These are phyloP conservation scores for Atrina japonica DNA, from an alignment of 2,888 invertebrate genomes.

Conservation along the genomic window DNA sequence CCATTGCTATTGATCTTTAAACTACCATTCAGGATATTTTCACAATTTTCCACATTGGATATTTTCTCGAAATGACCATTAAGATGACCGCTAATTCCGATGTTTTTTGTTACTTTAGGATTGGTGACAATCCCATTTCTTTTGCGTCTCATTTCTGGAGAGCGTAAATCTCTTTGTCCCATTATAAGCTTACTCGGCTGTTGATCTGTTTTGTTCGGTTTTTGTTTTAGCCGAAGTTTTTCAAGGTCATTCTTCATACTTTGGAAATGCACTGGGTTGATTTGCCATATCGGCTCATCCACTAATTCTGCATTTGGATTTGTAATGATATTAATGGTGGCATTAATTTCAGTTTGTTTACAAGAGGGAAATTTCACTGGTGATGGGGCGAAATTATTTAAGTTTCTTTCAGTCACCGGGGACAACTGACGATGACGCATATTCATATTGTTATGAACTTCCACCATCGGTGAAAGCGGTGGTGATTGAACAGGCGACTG, in stretches of 20 bases:
- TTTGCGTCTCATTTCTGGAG: constrained; percentile 77
- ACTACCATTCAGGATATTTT: constrained; percentile 50
- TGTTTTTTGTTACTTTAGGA: constrained; percentile 76
- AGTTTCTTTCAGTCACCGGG: constrained; percentile 55
- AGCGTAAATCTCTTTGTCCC: constrained; percentile 71
- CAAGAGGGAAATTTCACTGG: constrained; percentile 62
- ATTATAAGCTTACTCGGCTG: constrained; percentile 63
- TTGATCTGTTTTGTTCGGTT: constrained; percentile 56
- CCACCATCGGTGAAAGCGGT: constrained; percentile 86
- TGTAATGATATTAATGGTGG: constrained; percentile 74
- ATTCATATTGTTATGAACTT: constrained; percentile 52
- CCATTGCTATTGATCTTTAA: constrained; percentile 15
- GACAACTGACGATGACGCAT: constrained; percentile 40
- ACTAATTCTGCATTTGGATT: constrained; percentile 75
- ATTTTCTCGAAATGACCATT: constrained; percentile 33
- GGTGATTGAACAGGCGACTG: constrained; percentile 91
- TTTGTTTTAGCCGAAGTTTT: constrained; percentile 51
- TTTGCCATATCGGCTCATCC: constrained; percentile 77
- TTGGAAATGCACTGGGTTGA: constrained; percentile 67
- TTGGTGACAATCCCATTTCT: constrained; percentile 81
- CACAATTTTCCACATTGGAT: constrained; percentile 40
- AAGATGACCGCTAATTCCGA: constrained; percentile 59
- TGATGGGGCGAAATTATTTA: constrained; percentile 60
- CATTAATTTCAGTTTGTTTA: constrained; percentile 68
- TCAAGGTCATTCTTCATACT: constrained; percentile 58